Percentiles rank a stretch among this genome's conserved stretches.
phyloP scores from a whole-genome alignment of 1,140 invertebrate genomes.

The Mya arenaria region DNA sequence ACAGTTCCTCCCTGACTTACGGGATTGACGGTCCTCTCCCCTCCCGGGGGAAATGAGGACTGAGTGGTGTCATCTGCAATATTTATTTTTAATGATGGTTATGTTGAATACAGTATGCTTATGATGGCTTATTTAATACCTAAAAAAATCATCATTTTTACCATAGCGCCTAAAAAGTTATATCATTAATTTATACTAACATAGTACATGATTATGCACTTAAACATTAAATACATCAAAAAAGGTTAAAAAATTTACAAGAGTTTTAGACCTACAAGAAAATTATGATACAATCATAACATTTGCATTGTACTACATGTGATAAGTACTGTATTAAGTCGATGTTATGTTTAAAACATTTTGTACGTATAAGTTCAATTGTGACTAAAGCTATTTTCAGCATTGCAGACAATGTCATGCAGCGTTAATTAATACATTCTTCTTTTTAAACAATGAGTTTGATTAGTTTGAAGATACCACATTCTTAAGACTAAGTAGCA shows the following conservation, averaged over 20 bases:
- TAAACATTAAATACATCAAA: neutral
- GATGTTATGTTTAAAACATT: neutral
- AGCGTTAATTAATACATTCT: neutral
- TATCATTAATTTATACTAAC: neutral
- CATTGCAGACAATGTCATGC: too few species aligned
- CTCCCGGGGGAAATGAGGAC: slow-evolving; percentile 16
- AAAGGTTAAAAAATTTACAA: neutral
- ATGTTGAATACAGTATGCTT: neutral
- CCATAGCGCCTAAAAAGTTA: neutral
- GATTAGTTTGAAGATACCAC: neutral
- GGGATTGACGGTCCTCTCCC: slow-evolving; percentile 25
- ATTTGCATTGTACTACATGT: too few species aligned
- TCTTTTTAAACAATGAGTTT: neutral
- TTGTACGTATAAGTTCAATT: neutral
- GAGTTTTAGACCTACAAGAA: too few species aligned
- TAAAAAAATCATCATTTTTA: neutral
- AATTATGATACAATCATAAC: too few species aligned
- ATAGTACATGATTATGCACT: neutral
- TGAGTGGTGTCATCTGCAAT: slow-evolving; percentile 41
- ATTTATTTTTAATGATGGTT: neutral
- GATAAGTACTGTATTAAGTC: too few species aligned
- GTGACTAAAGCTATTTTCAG: neutral
- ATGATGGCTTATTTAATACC: neutral
- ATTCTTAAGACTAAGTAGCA: neutral
- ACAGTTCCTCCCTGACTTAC: too few species aligned